phyloP scores from a whole-genome alignment of 2,888 invertebrate genomes.

The Polyommatus icarus region DNA sequence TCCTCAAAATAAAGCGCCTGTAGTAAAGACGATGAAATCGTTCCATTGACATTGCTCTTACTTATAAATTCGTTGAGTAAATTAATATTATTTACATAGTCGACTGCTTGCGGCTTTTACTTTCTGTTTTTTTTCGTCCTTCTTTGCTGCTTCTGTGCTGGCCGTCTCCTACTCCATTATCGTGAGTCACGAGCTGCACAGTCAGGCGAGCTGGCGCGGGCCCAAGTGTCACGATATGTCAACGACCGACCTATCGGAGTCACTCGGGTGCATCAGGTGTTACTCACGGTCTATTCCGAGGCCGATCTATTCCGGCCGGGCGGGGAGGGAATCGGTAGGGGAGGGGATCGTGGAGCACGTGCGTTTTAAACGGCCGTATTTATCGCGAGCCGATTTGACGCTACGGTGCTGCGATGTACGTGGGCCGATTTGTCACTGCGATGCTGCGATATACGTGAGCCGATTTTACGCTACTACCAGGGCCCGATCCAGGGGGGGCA shows the following conservation, averaged over 20 bases:
- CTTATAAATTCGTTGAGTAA: background rate
- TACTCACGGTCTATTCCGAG: conserved; percentile 17
- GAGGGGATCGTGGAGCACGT: background rate
- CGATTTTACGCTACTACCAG: background rate
- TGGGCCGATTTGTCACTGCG: too few species aligned
- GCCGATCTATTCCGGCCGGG: background rate
- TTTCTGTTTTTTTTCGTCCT: background rate
- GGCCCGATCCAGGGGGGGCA: too few species aligned
- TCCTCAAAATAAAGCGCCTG: background rate
- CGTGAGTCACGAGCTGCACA: conserved; percentile 22
- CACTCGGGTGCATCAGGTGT: conserved; percentile 11
- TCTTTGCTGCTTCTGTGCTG: background rate
- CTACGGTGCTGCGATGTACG: too few species aligned
- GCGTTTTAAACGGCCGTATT: background rate
- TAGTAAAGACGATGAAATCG: background rate
- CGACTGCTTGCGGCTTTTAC: background rate
- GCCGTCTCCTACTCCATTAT: background rate
- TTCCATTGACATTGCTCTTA: background rate
- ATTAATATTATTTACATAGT: background rate
- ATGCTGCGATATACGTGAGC: background rate
- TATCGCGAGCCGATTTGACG: background rate
- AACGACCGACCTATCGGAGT: conserved; percentile 23
- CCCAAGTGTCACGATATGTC: conserved; percentile 24
- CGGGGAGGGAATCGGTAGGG: background rate
- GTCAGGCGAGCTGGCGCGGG: background rate